Evolutionary conservation across 2,888 invertebrate species (phyloP).

Genomic region (Lasiommata megera): DNA sequence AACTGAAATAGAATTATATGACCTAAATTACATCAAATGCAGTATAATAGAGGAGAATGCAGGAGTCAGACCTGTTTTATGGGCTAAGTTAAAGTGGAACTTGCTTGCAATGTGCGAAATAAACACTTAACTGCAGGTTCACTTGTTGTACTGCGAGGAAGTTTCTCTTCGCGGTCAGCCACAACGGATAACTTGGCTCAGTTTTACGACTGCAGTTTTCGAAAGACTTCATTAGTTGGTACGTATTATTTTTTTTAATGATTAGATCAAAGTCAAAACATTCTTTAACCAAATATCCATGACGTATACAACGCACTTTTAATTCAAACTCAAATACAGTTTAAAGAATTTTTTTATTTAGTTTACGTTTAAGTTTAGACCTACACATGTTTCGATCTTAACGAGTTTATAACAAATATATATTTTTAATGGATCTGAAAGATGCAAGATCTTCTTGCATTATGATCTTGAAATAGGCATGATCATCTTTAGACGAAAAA

Average conservation of each 20-base stretch:
- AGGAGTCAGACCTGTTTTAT: constrained; percentile 46
- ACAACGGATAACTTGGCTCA: constrained; percentile 53
- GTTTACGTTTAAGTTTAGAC: too few relatives aligned
- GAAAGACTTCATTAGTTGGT: constrained; percentile 1
- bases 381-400: too few relatives aligned
- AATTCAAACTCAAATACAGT: too few relatives aligned
- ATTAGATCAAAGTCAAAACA: not conserved
- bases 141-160: constrained; percentile 67
- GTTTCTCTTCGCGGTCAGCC: constrained; percentile 62
- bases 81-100: constrained; percentile 45
- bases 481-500: too few relatives aligned
- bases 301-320: too few relatives aligned
- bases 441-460: too few relatives aligned
- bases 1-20: not conserved
- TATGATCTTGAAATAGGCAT: too few relatives aligned
- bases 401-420: too few relatives aligned
- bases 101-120: constrained; percentile 71
- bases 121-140: constrained; percentile 77
- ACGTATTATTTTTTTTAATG: not conserved
- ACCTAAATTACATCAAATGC: not conserved
- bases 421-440: too few relatives aligned
- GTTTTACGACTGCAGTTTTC: constrained; percentile 47
- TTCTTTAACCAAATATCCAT: not conserved
- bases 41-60: constrained; percentile 19
- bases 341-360: too few relatives aligned